Conservation (phyloP, 1,140 invertebrate genomes). For the Papilio machaon region DNA sequence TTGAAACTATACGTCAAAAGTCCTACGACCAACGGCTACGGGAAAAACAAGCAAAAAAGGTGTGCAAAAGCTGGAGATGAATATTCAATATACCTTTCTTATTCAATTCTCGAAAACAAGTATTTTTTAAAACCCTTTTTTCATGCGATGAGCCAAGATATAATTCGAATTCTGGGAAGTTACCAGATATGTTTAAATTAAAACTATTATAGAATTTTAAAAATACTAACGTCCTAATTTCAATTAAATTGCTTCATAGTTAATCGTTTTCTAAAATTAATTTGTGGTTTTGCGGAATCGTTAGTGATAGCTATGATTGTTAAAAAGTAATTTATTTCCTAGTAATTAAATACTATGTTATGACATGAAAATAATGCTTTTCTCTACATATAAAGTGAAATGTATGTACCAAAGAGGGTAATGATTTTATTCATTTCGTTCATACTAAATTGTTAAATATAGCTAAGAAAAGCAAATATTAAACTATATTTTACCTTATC, state of each 20-base stretch:
- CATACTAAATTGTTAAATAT: neutral
- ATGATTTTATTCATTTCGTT: neutral
- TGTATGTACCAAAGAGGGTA: too few species aligned
- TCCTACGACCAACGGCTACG: too few species aligned
- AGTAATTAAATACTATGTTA: neutral
- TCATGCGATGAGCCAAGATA: too few species aligned
- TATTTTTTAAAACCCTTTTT: too few species aligned
- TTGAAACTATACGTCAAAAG: too few species aligned
- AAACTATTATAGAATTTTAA: neutral
- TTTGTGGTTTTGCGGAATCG: neutral
- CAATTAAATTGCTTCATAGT: neutral
- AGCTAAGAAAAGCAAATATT: neutral
- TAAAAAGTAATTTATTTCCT: neutral
- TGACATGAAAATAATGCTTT: neutral
- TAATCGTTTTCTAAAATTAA: neutral
- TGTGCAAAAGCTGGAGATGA: too few species aligned
- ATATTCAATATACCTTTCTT: too few species aligned
- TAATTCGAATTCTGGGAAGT: neutral
- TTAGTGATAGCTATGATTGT: neutral
- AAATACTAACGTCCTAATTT: neutral
- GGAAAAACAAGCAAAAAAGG: too few species aligned
- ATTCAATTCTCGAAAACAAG: too few species aligned
- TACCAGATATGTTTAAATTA: neutral
- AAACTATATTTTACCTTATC: conserved; percentile 29
- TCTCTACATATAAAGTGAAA: neutral